A percentile compares a stretch with the other conserved stretches of the same genome.
Conservation (phyloP, 2,888 invertebrate species). For the Caenorhabditis afra region DNA sequence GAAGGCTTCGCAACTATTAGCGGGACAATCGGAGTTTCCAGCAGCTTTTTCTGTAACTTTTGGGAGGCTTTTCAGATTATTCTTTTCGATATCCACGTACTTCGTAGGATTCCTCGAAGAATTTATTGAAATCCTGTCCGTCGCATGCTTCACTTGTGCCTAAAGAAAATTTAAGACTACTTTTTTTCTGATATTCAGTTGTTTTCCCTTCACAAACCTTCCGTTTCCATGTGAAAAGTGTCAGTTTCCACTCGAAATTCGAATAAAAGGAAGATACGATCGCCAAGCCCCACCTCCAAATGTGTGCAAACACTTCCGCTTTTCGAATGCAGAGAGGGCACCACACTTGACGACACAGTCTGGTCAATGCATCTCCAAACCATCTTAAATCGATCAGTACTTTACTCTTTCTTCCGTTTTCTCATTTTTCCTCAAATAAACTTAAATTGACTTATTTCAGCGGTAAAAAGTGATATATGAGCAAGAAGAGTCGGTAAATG, state of each 20-base stretch:
- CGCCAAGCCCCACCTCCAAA: neutral
- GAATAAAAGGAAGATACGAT: conserved; percentile 23
- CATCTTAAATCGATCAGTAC: neutral
- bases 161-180: conserved; percentile 4
- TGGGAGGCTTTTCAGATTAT: neutral
- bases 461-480: neutral
- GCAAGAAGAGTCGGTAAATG: conserved; percentile 22
- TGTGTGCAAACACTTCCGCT: conserved; percentile 19
- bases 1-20: neutral
- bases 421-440: neutral
- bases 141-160: neutral
- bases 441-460: conserved; percentile 16
- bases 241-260: conserved; percentile 1
- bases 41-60: neutral
- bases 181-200: neutral
- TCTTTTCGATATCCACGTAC: neutral
- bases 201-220: conserved; percentile 16
- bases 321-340: conserved; percentile 5
- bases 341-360: conserved; percentile 10
- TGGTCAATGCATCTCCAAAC: neutral
- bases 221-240: neutral
- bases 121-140: conserved; percentile 2
- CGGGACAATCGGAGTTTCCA: neutral
- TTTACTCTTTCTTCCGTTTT: neutral
- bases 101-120: conserved; percentile 2